Evolutionary conservation across 2,888 invertebrate genomes (phyloP), one percentile per base, ranked within the genome.

Genomic region (Spodoptera littoralis): DNA sequence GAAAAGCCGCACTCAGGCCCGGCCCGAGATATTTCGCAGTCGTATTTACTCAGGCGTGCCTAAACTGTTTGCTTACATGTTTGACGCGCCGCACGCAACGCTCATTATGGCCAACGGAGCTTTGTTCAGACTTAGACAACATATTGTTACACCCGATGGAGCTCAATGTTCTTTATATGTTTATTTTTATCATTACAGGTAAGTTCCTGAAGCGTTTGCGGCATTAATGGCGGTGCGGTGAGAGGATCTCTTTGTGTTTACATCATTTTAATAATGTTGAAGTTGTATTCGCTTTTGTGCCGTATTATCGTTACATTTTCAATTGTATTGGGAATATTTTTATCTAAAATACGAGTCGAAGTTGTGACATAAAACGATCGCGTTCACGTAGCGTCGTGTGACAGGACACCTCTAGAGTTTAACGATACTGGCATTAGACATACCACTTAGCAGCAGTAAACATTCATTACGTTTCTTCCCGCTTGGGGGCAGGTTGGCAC

Each of bases 61-160:
- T 92, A 93, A 94, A 92, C 92, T 93, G 94, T 94, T 94, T 94
- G 92, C 92, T 93, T 93, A 94, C 91, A 93, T 92, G 93, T 94
- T 93, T 93, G 94, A 93, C 93, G 92, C 93, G 90, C 89, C 90
- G 89, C 92, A 93, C 93, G 92, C 93, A 93, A 91, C 90, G 90
- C 92, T 94, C 94, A 94, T 94, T 94, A 94, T 87, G 88, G 89
- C 85, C 84, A 89, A 89, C 89, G 88, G 84, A 81, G 90, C 93
- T 93, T 93, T 93, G 91, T 93, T 93, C 91, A 90, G 86, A 89
- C 91, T 92, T 90, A 92, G 88, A 90, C 89, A 91, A 92, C 90
- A 90, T 90, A 91, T 90, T 92, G 91, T 92, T 91, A 91, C 90
- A 88, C 88, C 90, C 92, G 82, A 91, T 92, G 88, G 88, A 90